These are phyloP conservation scores for Sebastes ruberrimus DNA, from an alignment of 2,797 vertebrate species.

Conservation along the genomic window DNA sequence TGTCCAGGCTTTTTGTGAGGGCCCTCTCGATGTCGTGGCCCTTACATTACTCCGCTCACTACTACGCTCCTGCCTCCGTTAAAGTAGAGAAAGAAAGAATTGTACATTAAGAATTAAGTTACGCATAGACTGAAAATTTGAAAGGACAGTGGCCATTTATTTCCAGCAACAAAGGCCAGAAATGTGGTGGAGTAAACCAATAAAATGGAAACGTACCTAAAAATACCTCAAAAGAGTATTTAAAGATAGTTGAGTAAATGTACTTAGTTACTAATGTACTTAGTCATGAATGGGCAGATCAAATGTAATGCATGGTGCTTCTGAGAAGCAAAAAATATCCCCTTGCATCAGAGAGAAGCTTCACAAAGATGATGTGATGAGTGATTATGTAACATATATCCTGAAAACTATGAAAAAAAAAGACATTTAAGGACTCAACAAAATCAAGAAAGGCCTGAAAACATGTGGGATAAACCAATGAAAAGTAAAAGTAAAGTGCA, in stretches of 20 bases:
- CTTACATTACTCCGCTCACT: too few species aligned
- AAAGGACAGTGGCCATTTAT: too few species aligned
- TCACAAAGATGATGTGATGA: not conserved
- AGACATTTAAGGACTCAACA: not conserved
- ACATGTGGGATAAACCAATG: not conserved
- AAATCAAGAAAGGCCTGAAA: not conserved
- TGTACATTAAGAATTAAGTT: not conserved
- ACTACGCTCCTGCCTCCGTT: too few species aligned
- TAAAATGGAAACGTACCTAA: too few species aligned
- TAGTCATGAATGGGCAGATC: not conserved
- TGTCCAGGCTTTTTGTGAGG: too few species aligned
- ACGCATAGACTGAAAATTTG: too few species aligned
- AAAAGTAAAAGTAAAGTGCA: not conserved
- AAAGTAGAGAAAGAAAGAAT: not conserved
- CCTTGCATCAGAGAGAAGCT: not conserved
- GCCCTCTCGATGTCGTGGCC: too few species aligned
- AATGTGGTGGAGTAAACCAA: too few species aligned
- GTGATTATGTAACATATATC: not conserved
- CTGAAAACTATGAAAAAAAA: not conserved
- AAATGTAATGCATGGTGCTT: not conserved
- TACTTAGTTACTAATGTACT: too few species aligned
- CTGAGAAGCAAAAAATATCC: not conserved
- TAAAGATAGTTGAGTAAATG: too few species aligned
- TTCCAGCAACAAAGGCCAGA: too few species aligned
- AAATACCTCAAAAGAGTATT: too few species aligned